phyloP scores from a whole-genome alignment of 2,797 vertebrate genomes.

The Esox lucius region DNA sequence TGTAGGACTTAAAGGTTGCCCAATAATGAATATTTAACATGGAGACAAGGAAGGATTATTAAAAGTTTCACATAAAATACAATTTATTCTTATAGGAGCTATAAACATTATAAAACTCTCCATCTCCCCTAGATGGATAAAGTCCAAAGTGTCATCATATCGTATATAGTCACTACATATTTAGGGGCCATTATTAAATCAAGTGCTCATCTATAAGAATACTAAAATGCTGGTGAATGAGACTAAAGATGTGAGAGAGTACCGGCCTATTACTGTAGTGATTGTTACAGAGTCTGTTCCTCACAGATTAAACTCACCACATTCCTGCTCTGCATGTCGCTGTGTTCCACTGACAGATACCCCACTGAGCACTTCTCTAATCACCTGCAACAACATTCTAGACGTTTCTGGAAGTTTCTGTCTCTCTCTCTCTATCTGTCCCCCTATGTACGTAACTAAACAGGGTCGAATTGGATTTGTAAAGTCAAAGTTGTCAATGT shows the following conservation, averaged over 20 bases:
- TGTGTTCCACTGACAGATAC: constrained; percentile 70
- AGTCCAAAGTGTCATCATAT: neutral
- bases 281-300: constrained; percentile 52
- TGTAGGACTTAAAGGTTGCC: no score
- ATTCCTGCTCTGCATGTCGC: constrained; percentile 75
- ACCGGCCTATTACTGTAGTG: neutral
- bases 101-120: neutral
- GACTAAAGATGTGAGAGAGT: neutral
- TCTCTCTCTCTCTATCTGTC: constrained; percentile 56
- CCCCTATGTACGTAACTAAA: constrained; percentile 8
- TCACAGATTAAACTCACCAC: constrained; percentile 70
- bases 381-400: constrained; percentile 73
- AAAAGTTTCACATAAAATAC: neutral
- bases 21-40: neutral
- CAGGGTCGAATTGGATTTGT: neutral
- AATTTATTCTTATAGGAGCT: neutral
- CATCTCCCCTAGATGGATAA: neutral
- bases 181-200: neutral
- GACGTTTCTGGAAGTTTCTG: constrained; percentile 73
- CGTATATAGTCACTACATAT: neutral
- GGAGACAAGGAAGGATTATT: neutral
- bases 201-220: neutral
- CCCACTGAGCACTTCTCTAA: constrained; percentile 74
- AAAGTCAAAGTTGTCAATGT: constrained; percentile 12
- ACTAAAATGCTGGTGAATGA: neutral